These are phyloP conservation scores for Megalops cyprinoides DNA, from an alignment of 2,797 vertebrate genomes.

Conservation along the genomic window DNA sequence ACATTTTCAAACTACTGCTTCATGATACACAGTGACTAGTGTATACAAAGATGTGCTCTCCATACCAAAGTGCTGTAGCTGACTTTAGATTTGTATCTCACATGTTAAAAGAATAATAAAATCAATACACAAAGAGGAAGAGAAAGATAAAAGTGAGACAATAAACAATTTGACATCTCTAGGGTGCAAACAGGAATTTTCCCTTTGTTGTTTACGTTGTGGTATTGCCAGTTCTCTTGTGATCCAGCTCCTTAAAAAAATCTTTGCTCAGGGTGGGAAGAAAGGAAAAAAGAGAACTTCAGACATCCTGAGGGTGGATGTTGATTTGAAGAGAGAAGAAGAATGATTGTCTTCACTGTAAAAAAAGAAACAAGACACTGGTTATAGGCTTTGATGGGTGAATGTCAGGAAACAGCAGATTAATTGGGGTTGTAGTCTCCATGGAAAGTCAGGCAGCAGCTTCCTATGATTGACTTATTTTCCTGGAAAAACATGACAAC, in stretches of 20 bases:
- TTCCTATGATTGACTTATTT: neutral
- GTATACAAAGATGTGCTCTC: slow-evolving; percentile 38
- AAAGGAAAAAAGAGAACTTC: slow-evolving; percentile 39
- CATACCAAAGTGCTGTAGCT: slow-evolving; percentile 41
- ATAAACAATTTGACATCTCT: slow-evolving; percentile 66
- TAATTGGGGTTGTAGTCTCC: slow-evolving; percentile 71
- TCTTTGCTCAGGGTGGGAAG: slow-evolving; percentile 55
- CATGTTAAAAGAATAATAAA: slow-evolving; percentile 57
- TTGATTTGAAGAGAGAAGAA: slow-evolving; percentile 72
- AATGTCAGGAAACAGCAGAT: slow-evolving; percentile 69
- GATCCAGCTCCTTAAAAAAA: slow-evolving; percentile 55
- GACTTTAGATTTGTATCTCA: slow-evolving; percentile 49
- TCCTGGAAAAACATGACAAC: neutral
- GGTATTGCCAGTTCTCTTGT: slow-evolving; percentile 62
- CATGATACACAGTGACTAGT: slow-evolving; percentile 40
- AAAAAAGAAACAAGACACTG: slow-evolving; percentile 65
- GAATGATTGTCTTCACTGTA: slow-evolving; percentile 73
- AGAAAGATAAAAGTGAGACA: slow-evolving; percentile 56
- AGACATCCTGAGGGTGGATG: slow-evolving; percentile 69
- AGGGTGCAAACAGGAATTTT: slow-evolving; percentile 51
- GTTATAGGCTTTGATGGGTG: slow-evolving; percentile 66
- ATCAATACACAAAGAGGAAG: slow-evolving; percentile 50
- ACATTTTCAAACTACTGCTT: slow-evolving; percentile 59
- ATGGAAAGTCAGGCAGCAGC: slow-evolving; percentile 46
- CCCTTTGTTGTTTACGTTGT: slow-evolving; percentile 63